phyloP scores from a whole-genome alignment of 2,113 vertebrate genomes.

The Takifugu bimaculatus region DNA sequence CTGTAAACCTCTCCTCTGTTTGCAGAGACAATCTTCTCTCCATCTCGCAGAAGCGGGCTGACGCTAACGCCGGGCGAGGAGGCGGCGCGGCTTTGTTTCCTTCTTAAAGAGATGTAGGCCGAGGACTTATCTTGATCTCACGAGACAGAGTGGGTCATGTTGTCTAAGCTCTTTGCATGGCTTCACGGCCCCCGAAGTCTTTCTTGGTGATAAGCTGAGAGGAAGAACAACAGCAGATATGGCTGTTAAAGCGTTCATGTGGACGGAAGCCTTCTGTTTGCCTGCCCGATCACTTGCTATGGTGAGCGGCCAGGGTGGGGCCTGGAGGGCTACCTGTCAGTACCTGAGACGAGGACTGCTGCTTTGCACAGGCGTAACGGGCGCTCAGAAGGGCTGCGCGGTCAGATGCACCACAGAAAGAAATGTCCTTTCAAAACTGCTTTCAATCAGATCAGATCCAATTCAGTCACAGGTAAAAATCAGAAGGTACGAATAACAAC shows the following conservation, averaged over 20 bases:
- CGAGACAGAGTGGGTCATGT: slow-evolving; percentile 38
- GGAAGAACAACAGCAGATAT: slow-evolving; percentile 66
- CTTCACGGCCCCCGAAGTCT: slow-evolving; percentile 74
- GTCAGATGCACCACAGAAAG: neutral
- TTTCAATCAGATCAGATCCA: neutral
- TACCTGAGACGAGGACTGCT: slow-evolving; percentile 55
- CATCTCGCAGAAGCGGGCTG: slow-evolving; percentile 30
- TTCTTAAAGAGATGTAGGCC: slow-evolving; percentile 43
- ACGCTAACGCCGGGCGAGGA: slow-evolving; percentile 19
- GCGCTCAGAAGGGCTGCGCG: slow-evolving; percentile 43
- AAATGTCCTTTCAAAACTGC: neutral
- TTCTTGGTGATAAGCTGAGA: slow-evolving; percentile 73
- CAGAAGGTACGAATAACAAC: no score
- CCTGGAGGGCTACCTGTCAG: slow-evolving; percentile 55
- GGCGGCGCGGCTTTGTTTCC: slow-evolving; percentile 42
- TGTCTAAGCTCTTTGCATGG: slow-evolving; percentile 54
- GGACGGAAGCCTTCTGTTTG: slow-evolving; percentile 69
- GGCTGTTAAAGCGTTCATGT: slow-evolving; percentile 73
- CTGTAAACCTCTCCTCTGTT: slow-evolving; percentile 39
- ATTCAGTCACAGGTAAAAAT: no score
- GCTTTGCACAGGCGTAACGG: slow-evolving; percentile 26
- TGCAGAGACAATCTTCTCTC: slow-evolving; percentile 15
- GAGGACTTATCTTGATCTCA: slow-evolving; percentile 47
- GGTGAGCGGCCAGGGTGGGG: no score
- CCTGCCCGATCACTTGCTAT: slow-evolving; percentile 72